Evolutionary conservation across 2,888 invertebrate genomes (phyloP), one percentile per base, ranked within the genome.

Genomic region (Theodoxus fluviatilis): DNA sequence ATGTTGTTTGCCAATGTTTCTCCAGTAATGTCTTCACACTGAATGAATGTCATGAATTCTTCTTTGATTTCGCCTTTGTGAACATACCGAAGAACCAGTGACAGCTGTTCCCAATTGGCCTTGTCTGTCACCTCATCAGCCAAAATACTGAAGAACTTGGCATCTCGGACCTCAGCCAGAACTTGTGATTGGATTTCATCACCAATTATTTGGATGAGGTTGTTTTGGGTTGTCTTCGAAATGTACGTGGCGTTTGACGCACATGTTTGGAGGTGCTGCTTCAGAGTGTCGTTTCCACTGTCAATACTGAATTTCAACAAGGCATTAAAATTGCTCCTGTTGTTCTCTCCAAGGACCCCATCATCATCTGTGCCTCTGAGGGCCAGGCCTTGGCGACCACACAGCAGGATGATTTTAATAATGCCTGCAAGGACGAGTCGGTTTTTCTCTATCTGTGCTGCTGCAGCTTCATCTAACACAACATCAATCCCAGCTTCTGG

Each of bases 51-150:
- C 0, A 73, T 1, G 35, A 74, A 73, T 9, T 67, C 68, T 43
- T 70, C 74, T 35, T 35, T 3, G 6, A n/a, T 18, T 2, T 63
- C 22, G n/a, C 4, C 33, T n/a, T n/a, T n/a, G n/a, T n/a, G 35
- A 6, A 63, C 63, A 38, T 18, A 77, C 15, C 75, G 47, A 0
- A 74, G 63, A 63, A 70, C 68, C 47, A 77, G 40, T 6, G 73
- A 68, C 7, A 75, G 52, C 38, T 75, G 74, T 70, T 76, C 74
- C 49, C 61, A 72, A 18, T 71, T 75, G n/a, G 69, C 59, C 0
- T 61, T 65, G 35, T 74, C 75, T 4, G 75, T 76, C 12, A 71
- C 73, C 43, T 77, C 74, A 49, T 76, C 77, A 47, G 71, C 75
- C 52, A 75, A 71, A 61, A 75, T 63, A 12, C 67, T 65, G 67